phyloP scores from a whole-genome alignment of 2,888 invertebrate genomes.

The Acronicta psi region DNA sequence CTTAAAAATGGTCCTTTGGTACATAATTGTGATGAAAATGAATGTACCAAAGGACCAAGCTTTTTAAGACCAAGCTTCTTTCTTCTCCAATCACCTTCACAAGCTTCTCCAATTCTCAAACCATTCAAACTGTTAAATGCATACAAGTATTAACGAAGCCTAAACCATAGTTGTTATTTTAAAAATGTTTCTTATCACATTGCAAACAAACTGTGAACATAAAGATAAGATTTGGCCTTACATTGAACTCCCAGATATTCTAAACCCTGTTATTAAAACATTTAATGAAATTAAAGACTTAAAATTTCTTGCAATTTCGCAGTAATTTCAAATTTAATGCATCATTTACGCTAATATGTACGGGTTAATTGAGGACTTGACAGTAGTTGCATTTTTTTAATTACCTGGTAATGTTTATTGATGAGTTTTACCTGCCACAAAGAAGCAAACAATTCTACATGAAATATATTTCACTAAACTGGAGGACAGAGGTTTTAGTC shows the following conservation, averaged over 20 bases:
- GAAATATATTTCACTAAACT: too few species aligned
- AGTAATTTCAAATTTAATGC: slow-evolving; percentile 13
- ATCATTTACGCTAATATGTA: slow-evolving; percentile 23
- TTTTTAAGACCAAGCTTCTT: too few species aligned
- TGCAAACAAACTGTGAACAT: slow-evolving; percentile 5
- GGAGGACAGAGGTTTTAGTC: too few species aligned
- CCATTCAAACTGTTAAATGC: too few species aligned
- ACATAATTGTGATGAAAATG: too few species aligned
- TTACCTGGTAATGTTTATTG: neutral
- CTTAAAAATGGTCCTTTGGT: too few species aligned
- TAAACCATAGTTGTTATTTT: neutral
- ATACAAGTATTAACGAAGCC: too few species aligned
- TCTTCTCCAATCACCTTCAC: too few species aligned
- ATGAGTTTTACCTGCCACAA: too few species aligned
- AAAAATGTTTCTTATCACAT: slow-evolving; percentile 3
- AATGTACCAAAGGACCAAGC: too few species aligned
- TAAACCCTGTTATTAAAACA: slow-evolving; percentile 14
- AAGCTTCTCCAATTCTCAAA: too few species aligned
- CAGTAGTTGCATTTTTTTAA: neutral
- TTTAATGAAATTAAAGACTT: slow-evolving; percentile 11
- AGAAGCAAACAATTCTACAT: too few species aligned
- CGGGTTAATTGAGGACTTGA: slow-evolving; percentile 9
- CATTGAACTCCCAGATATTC: slow-evolving; percentile 32
- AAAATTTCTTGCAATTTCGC: slow-evolving; percentile 8
- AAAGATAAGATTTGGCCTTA: slow-evolving; percentile 31